Evolutionary conservation across 2,797 vertebrate genomes (phyloP).

Genomic region (Podarcis lilfordi): DNA sequence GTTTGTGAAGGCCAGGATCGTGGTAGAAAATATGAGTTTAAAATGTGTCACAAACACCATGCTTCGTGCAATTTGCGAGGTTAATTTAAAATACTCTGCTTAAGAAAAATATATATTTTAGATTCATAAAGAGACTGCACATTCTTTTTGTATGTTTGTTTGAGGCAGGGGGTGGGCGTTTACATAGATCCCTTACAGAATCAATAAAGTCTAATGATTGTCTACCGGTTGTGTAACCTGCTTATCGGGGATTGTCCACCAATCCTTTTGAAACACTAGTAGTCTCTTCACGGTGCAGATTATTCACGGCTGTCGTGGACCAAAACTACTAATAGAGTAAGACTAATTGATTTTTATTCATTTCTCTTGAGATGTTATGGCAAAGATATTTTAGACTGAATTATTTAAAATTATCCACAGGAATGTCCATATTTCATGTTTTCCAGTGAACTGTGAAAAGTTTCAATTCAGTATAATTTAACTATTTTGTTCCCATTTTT

Average conservation of each 20-base stretch:
- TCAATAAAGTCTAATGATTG: slow-evolving; percentile 3
- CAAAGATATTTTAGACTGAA: neutral
- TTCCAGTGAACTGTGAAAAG: neutral
- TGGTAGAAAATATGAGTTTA: neutral
- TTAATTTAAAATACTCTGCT: slow-evolving; percentile 1
- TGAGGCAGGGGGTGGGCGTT: neutral
- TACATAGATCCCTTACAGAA: slow-evolving; percentile 13
- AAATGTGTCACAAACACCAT: neutral
- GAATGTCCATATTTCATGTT: neutral
- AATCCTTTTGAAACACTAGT: neutral
- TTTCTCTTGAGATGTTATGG: slow-evolving; percentile 21
- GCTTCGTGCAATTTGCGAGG: neutral
- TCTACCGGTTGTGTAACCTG: slow-evolving; percentile 10
- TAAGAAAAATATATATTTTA: slow-evolving; percentile 5
- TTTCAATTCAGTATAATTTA: neutral
- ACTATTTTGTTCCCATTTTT: neutral
- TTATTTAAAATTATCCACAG: neutral
- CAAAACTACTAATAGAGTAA: slow-evolving; percentile 18
- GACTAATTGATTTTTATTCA: slow-evolving; percentile 5
- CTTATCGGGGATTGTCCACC: slow-evolving; percentile 15
- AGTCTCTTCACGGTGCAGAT: neutral
- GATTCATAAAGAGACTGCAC: slow-evolving; percentile 10
- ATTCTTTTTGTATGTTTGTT: neutral
- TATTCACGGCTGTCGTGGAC: neutral
- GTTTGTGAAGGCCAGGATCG: neutral